Evolutionary conservation across 2,113 vertebrate genomes (phyloP).

Genomic region (Chamaetylas fuelleborni): DNA sequence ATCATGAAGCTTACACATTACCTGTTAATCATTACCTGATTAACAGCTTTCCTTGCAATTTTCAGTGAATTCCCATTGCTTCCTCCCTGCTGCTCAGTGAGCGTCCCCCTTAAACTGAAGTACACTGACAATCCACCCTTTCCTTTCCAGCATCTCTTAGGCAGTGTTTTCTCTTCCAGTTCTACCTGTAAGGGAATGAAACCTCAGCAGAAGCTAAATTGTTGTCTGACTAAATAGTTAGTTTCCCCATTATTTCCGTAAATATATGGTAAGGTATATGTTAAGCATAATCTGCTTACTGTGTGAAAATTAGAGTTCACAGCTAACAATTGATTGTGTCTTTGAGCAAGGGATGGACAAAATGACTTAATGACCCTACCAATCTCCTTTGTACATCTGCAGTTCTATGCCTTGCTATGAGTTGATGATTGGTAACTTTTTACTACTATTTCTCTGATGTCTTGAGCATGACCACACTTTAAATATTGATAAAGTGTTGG

Average conservation of each 20-base stretch:
- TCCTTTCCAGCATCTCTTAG: background rate
- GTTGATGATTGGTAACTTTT: background rate
- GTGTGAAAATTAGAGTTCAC: background rate
- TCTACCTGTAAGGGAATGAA: background rate
- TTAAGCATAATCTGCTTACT: background rate
- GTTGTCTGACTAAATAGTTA: background rate
- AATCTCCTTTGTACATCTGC: background rate
- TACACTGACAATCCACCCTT: background rate
- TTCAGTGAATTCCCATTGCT: background rate
- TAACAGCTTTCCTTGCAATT: background rate
- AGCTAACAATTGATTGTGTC: background rate
- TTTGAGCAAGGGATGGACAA: background rate
- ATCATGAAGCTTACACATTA: background rate
- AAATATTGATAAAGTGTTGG: background rate
- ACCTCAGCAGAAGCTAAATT: background rate
- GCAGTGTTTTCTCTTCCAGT: background rate
- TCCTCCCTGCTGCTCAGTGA: background rate
- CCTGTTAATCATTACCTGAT: background rate
- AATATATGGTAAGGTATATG: background rate
- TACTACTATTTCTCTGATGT: background rate
- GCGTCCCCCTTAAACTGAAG: background rate
- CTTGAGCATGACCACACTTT: background rate
- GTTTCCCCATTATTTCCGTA: background rate
- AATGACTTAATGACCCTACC: background rate
- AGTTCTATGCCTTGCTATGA: background rate